Base-by-base conservation (phyloP, 2,888 invertebrate species). In the Seira sanloemensis region DNA sequence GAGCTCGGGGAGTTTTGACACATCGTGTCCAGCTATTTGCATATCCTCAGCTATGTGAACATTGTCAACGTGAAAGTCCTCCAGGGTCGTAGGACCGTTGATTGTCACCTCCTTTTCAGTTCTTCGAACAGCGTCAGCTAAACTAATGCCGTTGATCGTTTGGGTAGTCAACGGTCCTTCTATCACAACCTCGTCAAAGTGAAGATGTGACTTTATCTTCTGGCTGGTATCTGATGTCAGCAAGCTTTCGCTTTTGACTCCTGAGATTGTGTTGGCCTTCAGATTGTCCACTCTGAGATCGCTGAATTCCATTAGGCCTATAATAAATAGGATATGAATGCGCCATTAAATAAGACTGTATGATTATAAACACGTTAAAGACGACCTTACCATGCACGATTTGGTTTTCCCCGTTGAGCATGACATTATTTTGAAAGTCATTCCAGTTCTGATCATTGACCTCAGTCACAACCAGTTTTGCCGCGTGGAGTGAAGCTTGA, bases 381-480 rank as follows among this genome's bases (percentile, higher is more conserved):
- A n/a, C n/a, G n/a, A n/a, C n/a, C n/a, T 68, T 68, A 88, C 89
- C 86, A 54, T 72, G 25, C 66, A 89, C 86, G 4, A 24, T 58
- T 77, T 89, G 88, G 54, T 84, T 65, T 27, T 18, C 26, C 12
- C 85, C 85, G 50, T 87, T 75, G 0, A 85, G 37, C 26, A 89
- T 23, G 4, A 85, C 82, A 26, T 73, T 75, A 1, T 23, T 12
- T 23, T 74, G 12, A 65, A 89, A 89, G 0, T 79, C 73, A 62
- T 88, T 27, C 89, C 89, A 89, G 7, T 58, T 46, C 12, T 76
- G 37, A 0, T 46, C 26, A 54, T 87, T 88, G 16, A 82, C 23
- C 7, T 72, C 2, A 1, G 69, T 27, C 0, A 84, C 75, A 7
- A 19, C 24, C 1, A 84, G 9, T 25, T 77, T 26, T 0, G 77